Conservation (phyloP, 2,888 invertebrate genomes). For the Pimpla rufipes region DNA sequence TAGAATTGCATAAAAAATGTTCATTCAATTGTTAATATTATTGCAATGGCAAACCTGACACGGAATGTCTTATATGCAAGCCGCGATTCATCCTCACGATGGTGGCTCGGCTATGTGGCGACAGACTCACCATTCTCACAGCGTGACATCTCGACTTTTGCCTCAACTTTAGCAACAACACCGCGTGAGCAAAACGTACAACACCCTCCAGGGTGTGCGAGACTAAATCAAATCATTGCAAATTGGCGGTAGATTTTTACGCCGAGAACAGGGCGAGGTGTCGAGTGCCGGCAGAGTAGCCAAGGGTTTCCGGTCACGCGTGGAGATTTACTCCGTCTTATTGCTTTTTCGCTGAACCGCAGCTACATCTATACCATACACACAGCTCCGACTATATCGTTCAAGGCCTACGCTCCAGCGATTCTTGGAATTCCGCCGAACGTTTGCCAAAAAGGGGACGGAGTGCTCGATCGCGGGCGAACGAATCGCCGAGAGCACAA, state of each 20-base stretch:
- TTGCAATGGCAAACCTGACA: no score
- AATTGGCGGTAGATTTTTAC: slow-evolving; percentile 19
- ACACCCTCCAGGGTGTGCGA: neutral
- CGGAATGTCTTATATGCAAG: no score
- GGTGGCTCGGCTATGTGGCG: no score
- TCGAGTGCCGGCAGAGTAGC: slow-evolving; percentile 14
- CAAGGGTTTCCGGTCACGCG: slow-evolving; percentile 57
- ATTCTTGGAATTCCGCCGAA: slow-evolving; percentile 15
- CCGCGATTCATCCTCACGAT: no score
- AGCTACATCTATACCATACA: slow-evolving; percentile 7
- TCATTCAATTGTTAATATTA: no score
- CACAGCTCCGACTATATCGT: no score
- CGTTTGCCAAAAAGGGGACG: slow-evolving; percentile 31
- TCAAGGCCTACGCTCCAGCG: neutral
- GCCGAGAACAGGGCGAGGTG: slow-evolving; percentile 11
- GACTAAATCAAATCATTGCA: slow-evolving; percentile 15
- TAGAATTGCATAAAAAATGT: no score
- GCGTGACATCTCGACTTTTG: no score
- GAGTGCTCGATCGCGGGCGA: neutral
- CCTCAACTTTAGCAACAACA: neutral
- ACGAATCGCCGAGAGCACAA: no score
- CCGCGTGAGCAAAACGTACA: neutral
- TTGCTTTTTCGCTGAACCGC: slow-evolving; percentile 24
- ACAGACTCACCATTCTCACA: no score
- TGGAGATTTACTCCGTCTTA: slow-evolving; percentile 26